Conservation (phyloP, 92 coral and sea anemone species). For the Epizoanthus stellaris region DNA sequence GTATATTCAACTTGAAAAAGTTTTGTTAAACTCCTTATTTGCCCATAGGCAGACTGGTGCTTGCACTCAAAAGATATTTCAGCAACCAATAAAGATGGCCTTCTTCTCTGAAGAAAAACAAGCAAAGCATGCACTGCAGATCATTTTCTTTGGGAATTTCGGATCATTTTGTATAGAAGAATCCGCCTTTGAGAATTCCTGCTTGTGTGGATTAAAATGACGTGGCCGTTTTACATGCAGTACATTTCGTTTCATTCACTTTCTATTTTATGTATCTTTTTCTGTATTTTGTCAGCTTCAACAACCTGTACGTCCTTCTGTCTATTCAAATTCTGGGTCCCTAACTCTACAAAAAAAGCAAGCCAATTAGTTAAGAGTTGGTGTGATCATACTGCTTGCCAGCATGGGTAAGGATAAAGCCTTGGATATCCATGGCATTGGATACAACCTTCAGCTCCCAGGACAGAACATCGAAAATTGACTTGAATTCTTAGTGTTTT, state of each 20-base stretch:
- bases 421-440: no score
- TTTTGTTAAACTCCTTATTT: no score
- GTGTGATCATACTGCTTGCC: conserved; percentile 23
- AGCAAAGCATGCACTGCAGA: background rate
- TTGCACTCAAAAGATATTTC: no score
- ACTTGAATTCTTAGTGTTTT: conserved; percentile 16
- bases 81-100: no score
- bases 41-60: no score
- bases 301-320: conserved; percentile 25
- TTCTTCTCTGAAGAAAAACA: background rate
- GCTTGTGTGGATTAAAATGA: no score
- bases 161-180: no score
- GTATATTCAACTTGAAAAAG: no score
- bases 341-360: background rate
- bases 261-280: conserved; percentile 9
- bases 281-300: conserved; percentile 16
- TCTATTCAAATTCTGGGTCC: background rate
- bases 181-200: no score
- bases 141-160: background rate
- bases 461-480: conserved; percentile 16
- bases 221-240: no score
- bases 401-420: conserved; percentile 37
- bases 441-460: conserved; percentile 25
- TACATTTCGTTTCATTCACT: no score
- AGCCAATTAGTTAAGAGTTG: background rate